Conservation (phyloP, 2,888 invertebrate species). For the Dysmachus trigonus region DNA sequence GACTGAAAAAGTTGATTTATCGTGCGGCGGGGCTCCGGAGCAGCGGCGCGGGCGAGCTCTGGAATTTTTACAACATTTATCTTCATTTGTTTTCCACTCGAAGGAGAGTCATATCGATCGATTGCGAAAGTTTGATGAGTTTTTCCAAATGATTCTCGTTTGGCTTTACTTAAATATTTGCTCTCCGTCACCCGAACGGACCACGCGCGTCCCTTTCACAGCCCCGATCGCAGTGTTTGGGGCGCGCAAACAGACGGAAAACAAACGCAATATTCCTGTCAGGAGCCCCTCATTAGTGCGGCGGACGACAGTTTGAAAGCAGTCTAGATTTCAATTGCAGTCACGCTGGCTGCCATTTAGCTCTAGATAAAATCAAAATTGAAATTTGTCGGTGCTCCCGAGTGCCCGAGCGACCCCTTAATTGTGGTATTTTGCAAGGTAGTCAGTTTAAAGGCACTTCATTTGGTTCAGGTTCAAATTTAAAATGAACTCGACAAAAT, state of each 20-base stretch:
- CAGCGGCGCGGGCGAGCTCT: background rate
- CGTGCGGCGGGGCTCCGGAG: background rate
- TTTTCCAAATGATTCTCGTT: constrained; percentile 2
- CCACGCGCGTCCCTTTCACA: background rate
- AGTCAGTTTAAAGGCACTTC: background rate
- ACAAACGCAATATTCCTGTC: background rate
- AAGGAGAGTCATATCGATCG: constrained; percentile 15
- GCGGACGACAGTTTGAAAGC: background rate
- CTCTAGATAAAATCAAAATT: background rate
- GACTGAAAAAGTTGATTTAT: constrained; percentile 32
- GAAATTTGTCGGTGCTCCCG: background rate
- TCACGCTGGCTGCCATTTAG: background rate
- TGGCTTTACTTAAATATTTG: background rate
- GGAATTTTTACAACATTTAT: constrained; percentile 24
- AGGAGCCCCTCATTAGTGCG: background rate
- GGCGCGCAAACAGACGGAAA: background rate
- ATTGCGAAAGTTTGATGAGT: constrained; percentile 27
- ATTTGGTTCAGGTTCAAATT: background rate
- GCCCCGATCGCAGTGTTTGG: too few species aligned
- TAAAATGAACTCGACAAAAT: background rate
- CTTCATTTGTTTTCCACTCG: constrained; percentile 26
- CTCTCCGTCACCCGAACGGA: background rate
- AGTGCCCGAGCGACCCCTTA: background rate
- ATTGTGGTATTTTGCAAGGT: background rate
- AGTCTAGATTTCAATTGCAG: background rate